phyloP scores from a whole-genome alignment of 2,888 invertebrate genomes.

The Lamellibrachia columna region DNA sequence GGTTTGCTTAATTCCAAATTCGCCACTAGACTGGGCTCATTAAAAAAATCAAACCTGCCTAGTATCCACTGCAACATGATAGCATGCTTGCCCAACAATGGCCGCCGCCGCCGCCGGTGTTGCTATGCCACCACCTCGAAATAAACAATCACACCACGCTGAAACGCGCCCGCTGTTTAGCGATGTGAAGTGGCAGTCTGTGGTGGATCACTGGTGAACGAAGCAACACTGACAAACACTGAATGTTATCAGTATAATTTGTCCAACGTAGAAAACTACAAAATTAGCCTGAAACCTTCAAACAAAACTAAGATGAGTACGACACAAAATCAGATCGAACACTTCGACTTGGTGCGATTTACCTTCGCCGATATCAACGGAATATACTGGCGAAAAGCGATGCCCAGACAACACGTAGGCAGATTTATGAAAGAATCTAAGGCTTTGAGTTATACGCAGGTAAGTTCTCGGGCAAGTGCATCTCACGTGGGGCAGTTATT shows the following conservation, averaged over 20 bases:
- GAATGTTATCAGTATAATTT: neutral
- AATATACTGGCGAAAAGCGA: conserved; percentile 24
- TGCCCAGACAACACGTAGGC: conserved; percentile 31
- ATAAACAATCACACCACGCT: too few species aligned
- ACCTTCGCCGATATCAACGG: conserved; percentile 38
- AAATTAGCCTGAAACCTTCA: neutral
- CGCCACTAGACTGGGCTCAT: too few species aligned
- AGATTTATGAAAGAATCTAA: neutral
- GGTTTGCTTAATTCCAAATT: too few species aligned
- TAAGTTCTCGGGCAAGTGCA: neutral
- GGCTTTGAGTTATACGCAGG: neutral
- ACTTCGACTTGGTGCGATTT: conserved; percentile 36
- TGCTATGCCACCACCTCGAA: too few species aligned
- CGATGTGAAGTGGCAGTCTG: too few species aligned
- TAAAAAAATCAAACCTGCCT: too few species aligned
- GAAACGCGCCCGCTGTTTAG: too few species aligned
- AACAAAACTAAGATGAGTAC: neutral
- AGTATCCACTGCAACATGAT: too few species aligned
- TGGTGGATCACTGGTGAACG: neutral
- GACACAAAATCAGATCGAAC: neutral
- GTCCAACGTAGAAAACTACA: neutral
- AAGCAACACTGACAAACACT: neutral
- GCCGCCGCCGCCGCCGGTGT: too few species aligned
- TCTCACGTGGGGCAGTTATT: neutral
- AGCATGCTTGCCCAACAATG: too few species aligned